phyloP scores from a whole-genome alignment of 2,113 vertebrate genomes.

The Cariama cristata region DNA sequence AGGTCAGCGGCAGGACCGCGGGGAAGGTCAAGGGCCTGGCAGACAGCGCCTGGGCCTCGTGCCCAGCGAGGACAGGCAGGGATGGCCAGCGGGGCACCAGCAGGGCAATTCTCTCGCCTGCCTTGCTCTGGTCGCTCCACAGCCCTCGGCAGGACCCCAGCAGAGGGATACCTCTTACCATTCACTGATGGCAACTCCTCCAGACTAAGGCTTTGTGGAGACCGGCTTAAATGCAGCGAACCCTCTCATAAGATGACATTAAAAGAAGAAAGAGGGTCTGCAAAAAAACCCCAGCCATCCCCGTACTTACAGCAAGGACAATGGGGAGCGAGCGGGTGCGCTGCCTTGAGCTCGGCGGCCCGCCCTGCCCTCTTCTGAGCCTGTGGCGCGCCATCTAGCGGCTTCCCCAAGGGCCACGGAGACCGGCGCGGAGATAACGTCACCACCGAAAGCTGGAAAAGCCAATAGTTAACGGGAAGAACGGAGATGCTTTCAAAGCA shows the following conservation, averaged over 20 bases:
- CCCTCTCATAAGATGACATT: too few species aligned
- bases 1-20: accelerated
- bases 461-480: not conserved
- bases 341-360: accelerated
- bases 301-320: not conserved
- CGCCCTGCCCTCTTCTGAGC: not conserved
- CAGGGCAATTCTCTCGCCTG: not conserved
- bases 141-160: not conserved
- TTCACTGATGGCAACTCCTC: not conserved
- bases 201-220: not conserved
- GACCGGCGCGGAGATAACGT: accelerated
- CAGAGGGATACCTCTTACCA: accelerated
- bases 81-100: not conserved
- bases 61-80: not conserved
- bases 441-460: not conserved
- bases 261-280: not conserved
- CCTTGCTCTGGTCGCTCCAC: not conserved
- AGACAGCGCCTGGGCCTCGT: not conserved
- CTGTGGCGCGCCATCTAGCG: not conserved
- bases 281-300: not conserved
- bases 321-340: not conserved
- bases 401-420: not conserved
- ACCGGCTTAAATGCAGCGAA: not conserved
- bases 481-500: not conserved
- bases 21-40: conserved; percentile 7